These are phyloP conservation scores for Labroides dimidiatus DNA, from an alignment of 2,797 vertebrate species.

Conservation along the genomic window DNA sequence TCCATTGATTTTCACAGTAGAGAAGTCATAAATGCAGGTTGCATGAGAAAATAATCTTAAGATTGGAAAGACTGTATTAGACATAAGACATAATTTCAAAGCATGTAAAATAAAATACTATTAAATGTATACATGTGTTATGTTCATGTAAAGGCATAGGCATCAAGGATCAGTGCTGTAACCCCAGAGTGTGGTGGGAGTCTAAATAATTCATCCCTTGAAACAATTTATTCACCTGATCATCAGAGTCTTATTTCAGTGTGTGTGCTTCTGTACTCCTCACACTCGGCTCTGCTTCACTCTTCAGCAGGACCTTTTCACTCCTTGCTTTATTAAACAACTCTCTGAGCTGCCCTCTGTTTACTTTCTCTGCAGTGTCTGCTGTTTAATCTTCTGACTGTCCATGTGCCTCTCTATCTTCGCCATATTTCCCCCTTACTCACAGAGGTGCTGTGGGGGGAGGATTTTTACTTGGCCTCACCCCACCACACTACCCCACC, in stretches of 20 bases:
- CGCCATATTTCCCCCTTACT: constrained; percentile 36
- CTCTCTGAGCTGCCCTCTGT: constrained; percentile 26
- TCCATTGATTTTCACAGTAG: no score
- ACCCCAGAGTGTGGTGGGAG: constrained; percentile 24
- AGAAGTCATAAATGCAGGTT: no score
- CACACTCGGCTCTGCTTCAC: constrained; percentile 17
- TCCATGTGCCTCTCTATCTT: constrained; percentile 22
- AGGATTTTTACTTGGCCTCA: constrained; percentile 51
- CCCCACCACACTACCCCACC: constrained; percentile 41
- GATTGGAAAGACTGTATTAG: no score
- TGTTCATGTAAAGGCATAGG: no score
- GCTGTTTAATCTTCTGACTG: constrained; percentile 17
- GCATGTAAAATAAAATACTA: neutral
- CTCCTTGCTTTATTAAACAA: constrained; percentile 37
- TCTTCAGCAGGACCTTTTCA: constrained; percentile 24
- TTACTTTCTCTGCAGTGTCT: constrained; percentile 16
- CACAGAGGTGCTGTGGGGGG: constrained; percentile 33
- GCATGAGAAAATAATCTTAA: no score
- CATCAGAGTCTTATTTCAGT: constrained; percentile 39
- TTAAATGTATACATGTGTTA: neutral
- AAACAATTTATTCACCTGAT: constrained; percentile 20
- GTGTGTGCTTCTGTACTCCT: constrained; percentile 15
- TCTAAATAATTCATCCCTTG: constrained; percentile 53
- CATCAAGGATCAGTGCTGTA: constrained; percentile 14
- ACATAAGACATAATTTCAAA: no score